A percentile compares a stretch with the other conserved stretches of the same genome.
Conservation (phyloP, 2,113 vertebrate species). For the Hymenochirus boettgeri region DNA sequence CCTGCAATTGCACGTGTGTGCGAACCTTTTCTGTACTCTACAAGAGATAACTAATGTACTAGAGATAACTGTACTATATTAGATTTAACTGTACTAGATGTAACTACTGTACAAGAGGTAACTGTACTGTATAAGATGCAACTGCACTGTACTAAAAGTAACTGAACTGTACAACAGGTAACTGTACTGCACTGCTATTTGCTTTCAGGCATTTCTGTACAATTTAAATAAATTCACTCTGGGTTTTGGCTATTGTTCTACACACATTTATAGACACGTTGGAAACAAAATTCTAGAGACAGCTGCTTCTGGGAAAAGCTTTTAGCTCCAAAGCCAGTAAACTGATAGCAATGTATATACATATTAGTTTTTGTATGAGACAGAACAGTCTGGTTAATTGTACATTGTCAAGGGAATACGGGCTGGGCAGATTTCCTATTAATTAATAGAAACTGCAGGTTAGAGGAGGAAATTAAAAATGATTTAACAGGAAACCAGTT, state of each 20-base stretch:
- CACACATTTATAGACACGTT: neutral
- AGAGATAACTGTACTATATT: no score
- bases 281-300: neutral
- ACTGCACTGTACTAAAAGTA: no score
- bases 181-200: no score
- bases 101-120: no score
- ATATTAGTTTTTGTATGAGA: neutral
- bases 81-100: no score
- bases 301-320: neutral
- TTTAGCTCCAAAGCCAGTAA: constrained; percentile 6
- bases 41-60: no score
- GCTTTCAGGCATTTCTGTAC: neutral
- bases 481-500: neutral
- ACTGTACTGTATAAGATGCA: no score
- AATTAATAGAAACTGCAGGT: neutral
- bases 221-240: neutral
- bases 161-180: no score
- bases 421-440: neutral
- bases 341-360: constrained; percentile 9
- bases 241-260: neutral
- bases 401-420: neutral
- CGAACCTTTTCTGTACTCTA: no score
- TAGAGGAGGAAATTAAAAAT: constrained; percentile 1
- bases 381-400: neutral
- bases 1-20: no score